These are phyloP conservation scores for Tamias sibiricus DNA, from an alignment of 2,113 vertebrate species.

Conservation along the genomic window DNA sequence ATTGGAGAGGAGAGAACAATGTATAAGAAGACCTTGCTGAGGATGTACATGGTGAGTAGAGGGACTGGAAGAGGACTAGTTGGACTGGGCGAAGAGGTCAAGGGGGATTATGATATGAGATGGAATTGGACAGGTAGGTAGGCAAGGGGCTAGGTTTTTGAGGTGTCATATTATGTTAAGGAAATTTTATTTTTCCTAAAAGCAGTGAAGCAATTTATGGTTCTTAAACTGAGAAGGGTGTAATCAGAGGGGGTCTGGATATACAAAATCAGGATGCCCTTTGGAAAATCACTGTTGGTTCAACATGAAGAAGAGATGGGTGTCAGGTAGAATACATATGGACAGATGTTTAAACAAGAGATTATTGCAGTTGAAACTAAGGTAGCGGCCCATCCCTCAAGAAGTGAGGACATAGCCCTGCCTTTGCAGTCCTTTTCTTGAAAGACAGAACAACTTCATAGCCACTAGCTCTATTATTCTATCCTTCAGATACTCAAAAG, in stretches of 20 bases:
- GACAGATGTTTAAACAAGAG: neutral
- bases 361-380: neutral
- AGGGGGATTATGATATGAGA: neutral
- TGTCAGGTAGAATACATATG: neutral
- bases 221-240: neutral
- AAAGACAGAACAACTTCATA: neutral
- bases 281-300: neutral
- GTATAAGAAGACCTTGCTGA: neutral
- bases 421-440: neutral
- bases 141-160: neutral
- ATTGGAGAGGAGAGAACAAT: neutral
- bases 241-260: neutral
- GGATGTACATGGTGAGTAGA: neutral
- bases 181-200: neutral
- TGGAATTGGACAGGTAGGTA: neutral
- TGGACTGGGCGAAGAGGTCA: neutral
- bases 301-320: neutral
- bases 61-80: neutral
- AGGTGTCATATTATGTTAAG: neutral
- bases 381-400: neutral
- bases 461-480: neutral
- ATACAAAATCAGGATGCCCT: neutral
- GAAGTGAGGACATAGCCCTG: neutral
- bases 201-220: neutral
- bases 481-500: neutral